These are phyloP conservation scores for Himantopus leucocephalus DNA, from an alignment of 2,113 vertebrate species.

Conservation along the genomic window DNA sequence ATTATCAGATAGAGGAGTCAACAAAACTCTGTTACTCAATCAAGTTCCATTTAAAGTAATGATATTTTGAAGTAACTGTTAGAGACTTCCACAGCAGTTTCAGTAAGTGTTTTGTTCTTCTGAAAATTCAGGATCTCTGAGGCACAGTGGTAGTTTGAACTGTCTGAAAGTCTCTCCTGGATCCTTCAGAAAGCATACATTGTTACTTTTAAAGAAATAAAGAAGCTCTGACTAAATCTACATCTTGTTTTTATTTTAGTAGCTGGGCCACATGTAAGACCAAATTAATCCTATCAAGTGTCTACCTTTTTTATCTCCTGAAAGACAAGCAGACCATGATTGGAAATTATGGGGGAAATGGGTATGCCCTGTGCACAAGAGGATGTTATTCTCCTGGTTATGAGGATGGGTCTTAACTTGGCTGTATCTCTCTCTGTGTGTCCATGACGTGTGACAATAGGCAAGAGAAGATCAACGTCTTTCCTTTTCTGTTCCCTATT, in stretches of 20 bases:
- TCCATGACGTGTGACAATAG: neutral
- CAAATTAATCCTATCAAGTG: neutral
- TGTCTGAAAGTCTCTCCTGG: neutral
- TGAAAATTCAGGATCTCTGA: neutral
- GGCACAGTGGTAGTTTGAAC: neutral
- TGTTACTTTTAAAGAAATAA: neutral
- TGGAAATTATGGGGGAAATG: neutral
- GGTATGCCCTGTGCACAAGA: neutral
- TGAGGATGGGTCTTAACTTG: neutral
- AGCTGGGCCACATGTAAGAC: neutral
- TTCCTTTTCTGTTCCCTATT: neutral
- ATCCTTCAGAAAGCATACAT: neutral
- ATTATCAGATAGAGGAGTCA: neutral
- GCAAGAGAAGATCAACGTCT: neutral
- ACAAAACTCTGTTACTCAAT: neutral
- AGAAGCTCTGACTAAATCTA: neutral
- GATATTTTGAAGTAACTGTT: neutral
- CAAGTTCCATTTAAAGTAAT: neutral
- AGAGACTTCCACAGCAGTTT: neutral
- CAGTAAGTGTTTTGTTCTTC: neutral
- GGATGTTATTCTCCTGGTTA: neutral
- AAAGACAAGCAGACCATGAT: neutral
- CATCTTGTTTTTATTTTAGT: neutral
- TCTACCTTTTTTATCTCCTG: neutral
- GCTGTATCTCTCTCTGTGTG: neutral